Percentiles rank a stretch among this genome's conserved stretches.
Conservation (phyloP, 2,797 vertebrate species). For the Xyrichtys novacula region DNA sequence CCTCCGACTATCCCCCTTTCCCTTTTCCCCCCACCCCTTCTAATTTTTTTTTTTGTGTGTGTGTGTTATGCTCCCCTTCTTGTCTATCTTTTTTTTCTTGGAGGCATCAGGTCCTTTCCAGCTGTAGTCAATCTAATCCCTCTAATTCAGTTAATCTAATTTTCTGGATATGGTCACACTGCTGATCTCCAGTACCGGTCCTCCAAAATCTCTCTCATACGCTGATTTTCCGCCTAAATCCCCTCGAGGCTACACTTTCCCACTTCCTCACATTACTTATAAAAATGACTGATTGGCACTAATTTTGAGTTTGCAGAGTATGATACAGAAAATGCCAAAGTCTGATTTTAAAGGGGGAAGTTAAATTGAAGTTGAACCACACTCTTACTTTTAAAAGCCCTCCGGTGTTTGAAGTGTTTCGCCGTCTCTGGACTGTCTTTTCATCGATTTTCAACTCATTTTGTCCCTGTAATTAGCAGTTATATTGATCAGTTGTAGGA, state of each 20-base stretch:
- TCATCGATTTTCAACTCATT: conserved; percentile 17
- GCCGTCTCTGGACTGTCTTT: neutral
- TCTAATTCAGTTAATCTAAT: conserved; percentile 81
- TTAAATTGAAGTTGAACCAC: neutral
- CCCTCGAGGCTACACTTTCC: conserved; percentile 38
- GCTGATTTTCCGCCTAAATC: conserved; percentile 53
- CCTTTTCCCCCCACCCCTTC: neutral
- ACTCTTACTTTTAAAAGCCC: neutral
- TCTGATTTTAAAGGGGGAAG: neutral
- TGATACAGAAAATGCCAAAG: neutral
- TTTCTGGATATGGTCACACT: conserved; percentile 72
- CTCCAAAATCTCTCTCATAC: conserved; percentile 42
- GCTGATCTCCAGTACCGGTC: conserved; percentile 60
- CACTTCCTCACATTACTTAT: conserved; percentile 32
- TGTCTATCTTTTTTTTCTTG: conserved; percentile 49
- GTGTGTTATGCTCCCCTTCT: neutral
- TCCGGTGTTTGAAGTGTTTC: neutral
- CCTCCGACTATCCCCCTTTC: conserved; percentile 31
- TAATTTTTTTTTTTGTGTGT: no score
- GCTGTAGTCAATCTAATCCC: conserved; percentile 76
- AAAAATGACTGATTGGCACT: conserved; percentile 43
- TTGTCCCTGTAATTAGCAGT: conserved; percentile 20
- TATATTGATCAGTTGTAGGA: conserved; percentile 34
- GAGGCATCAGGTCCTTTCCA: conserved; percentile 67
- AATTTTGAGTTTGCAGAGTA: conserved; percentile 28